These are phyloP conservation scores for Cryptocephalus primarius DNA, from an alignment of 2,888 invertebrate genomes.

Conservation along the genomic window DNA sequence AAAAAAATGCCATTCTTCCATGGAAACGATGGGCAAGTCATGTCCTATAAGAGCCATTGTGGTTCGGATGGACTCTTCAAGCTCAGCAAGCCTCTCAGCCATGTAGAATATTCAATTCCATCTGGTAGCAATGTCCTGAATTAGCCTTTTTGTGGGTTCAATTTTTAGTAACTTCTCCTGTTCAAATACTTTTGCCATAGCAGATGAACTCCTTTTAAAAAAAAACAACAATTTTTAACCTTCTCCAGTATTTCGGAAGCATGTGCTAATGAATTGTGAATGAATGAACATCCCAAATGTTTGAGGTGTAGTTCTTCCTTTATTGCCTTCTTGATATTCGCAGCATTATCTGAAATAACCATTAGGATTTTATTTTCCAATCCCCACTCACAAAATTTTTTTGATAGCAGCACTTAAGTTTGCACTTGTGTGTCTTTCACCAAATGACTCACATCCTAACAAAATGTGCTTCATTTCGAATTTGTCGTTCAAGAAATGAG, in stretches of 20 bases:
- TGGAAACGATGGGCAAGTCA: constrained; percentile 1
- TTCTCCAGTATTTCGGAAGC: constrained; percentile 6
- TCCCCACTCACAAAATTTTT: too few relatives aligned
- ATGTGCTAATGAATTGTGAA: constrained; percentile 9
- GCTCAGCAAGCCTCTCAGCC: constrained; percentile 4
- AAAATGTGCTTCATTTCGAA: constrained; percentile 1
- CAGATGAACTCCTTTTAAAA: constrained; percentile 18
- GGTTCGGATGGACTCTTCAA: constrained; percentile 4
- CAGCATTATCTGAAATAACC: too few relatives aligned
- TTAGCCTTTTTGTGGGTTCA: constrained; percentile 3
- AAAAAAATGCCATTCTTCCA: constrained; percentile 5
- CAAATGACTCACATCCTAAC: constrained; percentile 2
- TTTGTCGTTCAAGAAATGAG: constrained; percentile 7
- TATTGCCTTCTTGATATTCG: neutral
- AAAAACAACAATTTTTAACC: constrained; percentile 14
- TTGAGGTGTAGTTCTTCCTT: neutral
- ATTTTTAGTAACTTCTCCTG: constrained; percentile 8
- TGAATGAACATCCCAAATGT: neutral
- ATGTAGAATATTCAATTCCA: constrained; percentile 9
- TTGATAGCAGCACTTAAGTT: neutral
- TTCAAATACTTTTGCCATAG: constrained; percentile 24
- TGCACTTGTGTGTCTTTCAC: neutral
- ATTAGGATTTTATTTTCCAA: too few relatives aligned
- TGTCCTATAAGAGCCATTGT: constrained; percentile 5
- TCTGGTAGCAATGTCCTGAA: constrained; percentile 4